Evolutionary conservation across 2,113 vertebrate genomes (phyloP).

Genomic region (Brachyistius frenatus): DNA sequence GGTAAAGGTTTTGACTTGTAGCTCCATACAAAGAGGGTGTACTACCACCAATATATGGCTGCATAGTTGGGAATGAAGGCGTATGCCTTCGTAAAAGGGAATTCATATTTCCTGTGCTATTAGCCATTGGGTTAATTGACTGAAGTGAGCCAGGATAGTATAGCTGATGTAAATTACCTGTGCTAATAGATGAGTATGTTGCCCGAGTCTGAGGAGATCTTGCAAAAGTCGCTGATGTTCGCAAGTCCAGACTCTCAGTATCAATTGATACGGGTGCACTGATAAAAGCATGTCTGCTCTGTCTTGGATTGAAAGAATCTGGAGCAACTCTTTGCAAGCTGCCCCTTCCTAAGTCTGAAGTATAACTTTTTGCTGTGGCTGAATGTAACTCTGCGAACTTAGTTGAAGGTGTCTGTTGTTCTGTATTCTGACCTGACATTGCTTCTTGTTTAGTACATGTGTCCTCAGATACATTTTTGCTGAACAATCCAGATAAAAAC

Average conservation of each 20-base stretch:
- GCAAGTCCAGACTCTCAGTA: slow-evolving; percentile 80
- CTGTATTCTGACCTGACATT: slow-evolving; percentile 50
- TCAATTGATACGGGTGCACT: slow-evolving; percentile 62
- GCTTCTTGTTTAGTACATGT: slow-evolving; percentile 63
- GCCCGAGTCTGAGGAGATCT: slow-evolving; percentile 72
- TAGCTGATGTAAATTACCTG: slow-evolving; percentile 73
- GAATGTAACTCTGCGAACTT: slow-evolving; percentile 76
- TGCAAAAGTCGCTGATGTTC: slow-evolving; percentile 79
- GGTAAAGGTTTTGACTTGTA: slow-evolving; percentile 46
- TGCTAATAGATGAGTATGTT: slow-evolving; percentile 70
- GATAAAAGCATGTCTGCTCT: slow-evolving; percentile 59
- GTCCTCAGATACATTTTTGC: slow-evolving; percentile 78
- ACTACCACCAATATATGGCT: slow-evolving; percentile 60
- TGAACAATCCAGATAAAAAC: slow-evolving; percentile 85
- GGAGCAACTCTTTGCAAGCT: slow-evolving; percentile 25
- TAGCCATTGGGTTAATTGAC: slow-evolving; percentile 54
- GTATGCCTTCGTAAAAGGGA: slow-evolving; percentile 47
- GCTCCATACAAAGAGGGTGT: slow-evolving; percentile 57
- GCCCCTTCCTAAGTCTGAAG: slow-evolving; percentile 39
- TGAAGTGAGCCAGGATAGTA: slow-evolving; percentile 55
- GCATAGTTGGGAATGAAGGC: slow-evolving; percentile 40
- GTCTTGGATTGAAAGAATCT: slow-evolving; percentile 39
- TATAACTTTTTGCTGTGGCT: slow-evolving; percentile 76
- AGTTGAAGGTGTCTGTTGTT: slow-evolving; percentile 53
- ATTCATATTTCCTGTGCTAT: slow-evolving; percentile 74